Percentiles rank a stretch among this genome's conserved stretches.
Conservation (phyloP, 2,888 invertebrate genomes). For the Drosophila nr. medialis region DNA sequence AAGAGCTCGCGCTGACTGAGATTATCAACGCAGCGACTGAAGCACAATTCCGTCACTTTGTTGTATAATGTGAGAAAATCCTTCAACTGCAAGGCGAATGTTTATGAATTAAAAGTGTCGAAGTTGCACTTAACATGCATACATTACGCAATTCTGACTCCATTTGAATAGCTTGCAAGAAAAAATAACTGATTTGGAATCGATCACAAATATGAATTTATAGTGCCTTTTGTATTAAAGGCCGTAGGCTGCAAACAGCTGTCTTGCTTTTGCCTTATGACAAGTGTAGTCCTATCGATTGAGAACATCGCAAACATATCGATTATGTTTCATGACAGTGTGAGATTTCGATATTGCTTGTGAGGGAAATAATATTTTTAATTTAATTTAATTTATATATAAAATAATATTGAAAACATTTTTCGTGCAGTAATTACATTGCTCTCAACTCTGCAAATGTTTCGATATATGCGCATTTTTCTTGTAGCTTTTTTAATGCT, state of each 20-base stretch:
- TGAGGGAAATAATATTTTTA: not conserved
- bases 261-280: conserved; percentile 25
- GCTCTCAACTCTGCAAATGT: not conserved
- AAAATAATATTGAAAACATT: not conserved
- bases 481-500: not conserved
- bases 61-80: conserved; percentile 85
- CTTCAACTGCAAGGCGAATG: conserved; percentile 76
- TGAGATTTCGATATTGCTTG: not conserved
- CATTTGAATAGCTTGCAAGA: conserved; percentile 24
- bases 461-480: not conserved
- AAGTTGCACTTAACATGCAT: conserved; percentile 10
- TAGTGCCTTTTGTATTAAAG: conserved; percentile 23
- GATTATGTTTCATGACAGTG: not conserved
- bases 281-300: conserved; percentile 28
- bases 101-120: conserved; percentile 13
- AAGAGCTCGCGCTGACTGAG: conserved; percentile 79
- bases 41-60: conserved; percentile 84
- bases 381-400: not conserved
- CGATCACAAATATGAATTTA: conserved; percentile 28
- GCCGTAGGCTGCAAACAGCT: conserved; percentile 44
- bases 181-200: conserved; percentile 4
- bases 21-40: conserved; percentile 83
- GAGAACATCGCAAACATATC: not conserved
- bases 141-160: conserved; percentile 59
- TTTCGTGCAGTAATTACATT: not conserved